A percentile compares a stretch with the other conserved stretches of the same genome.
phyloP scores from a whole-genome alignment of 2,888 invertebrate species.

The Neocrepidodera transversa region DNA sequence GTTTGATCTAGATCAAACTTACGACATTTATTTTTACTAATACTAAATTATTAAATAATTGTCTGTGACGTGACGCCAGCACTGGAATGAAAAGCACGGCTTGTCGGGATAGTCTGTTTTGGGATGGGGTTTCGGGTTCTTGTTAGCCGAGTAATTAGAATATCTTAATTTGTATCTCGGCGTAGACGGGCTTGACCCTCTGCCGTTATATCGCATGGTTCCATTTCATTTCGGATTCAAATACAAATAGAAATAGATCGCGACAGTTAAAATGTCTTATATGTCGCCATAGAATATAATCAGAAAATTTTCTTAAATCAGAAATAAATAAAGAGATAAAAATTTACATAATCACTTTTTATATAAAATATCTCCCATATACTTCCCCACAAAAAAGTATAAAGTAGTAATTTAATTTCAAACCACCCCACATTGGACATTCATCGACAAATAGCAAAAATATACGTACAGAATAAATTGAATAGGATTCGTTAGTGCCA shows the following conservation, averaged over 20 bases:
- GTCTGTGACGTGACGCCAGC: too few relatives aligned
- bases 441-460: conserved; percentile 56
- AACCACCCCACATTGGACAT: conserved; percentile 33
- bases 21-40: too few relatives aligned
- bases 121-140: conserved; percentile 51
- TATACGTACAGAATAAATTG: conserved; percentile 55
- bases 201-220: conserved; percentile 55
- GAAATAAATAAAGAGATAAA: too few relatives aligned
- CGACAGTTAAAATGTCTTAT: neutral
- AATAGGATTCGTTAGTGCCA: conserved; percentile 60
- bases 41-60: too few relatives aligned
- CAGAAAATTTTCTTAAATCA: too few relatives aligned
- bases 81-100: neutral
- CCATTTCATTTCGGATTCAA: conserved; percentile 23
- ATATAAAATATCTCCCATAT: too few relatives aligned
- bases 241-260: conserved; percentile 15
- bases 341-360: too few relatives aligned
- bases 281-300: neutral
- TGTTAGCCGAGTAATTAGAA: conserved; percentile 66
- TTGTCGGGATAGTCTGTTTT: conserved; percentile 31
- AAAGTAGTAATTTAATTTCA: conserved; percentile 4
- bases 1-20: too few relatives aligned
- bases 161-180: conserved; percentile 75
- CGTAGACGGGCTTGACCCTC: conserved; percentile 60
- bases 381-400: neutral